phyloP scores from a whole-genome alignment of 2,888 invertebrate species.

The Apodemia zela region DNA sequence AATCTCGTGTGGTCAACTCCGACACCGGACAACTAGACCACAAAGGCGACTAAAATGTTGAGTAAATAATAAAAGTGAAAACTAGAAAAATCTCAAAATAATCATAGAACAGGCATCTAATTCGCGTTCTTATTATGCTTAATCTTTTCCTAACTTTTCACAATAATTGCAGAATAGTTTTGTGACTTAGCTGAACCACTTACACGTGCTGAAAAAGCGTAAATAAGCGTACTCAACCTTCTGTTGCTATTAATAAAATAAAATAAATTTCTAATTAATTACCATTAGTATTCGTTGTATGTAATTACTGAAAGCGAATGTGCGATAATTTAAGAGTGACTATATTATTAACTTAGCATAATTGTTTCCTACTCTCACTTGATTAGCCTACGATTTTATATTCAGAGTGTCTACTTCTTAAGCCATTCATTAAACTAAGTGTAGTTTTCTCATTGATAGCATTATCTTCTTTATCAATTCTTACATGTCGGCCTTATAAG shows the following conservation, averaged over 20 bases:
- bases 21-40: no score
- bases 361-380: constrained; percentile 15
- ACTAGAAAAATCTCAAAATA: no score
- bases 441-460: not conserved
- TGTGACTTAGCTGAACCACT: no score
- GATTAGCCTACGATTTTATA: not conserved
- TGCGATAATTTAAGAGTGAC: constrained; percentile 2
- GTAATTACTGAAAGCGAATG: not conserved
- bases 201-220: no score
- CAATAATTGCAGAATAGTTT: no score
- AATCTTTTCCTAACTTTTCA: no score
- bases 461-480: not conserved
- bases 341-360: constrained; percentile 11
- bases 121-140: no score
- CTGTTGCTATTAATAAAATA: not conserved
- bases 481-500: not conserved
- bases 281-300: not conserved
- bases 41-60: no score
- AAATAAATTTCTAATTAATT: constrained; percentile 8
- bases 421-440: not conserved
- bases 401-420: constrained; percentile 5
- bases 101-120: no score
- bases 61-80: no score
- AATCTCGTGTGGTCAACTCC: no score
- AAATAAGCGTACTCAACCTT: not conserved